phyloP scores from a whole-genome alignment of 2,888 invertebrate species.

The Cryptocheilus praepositus region DNA sequence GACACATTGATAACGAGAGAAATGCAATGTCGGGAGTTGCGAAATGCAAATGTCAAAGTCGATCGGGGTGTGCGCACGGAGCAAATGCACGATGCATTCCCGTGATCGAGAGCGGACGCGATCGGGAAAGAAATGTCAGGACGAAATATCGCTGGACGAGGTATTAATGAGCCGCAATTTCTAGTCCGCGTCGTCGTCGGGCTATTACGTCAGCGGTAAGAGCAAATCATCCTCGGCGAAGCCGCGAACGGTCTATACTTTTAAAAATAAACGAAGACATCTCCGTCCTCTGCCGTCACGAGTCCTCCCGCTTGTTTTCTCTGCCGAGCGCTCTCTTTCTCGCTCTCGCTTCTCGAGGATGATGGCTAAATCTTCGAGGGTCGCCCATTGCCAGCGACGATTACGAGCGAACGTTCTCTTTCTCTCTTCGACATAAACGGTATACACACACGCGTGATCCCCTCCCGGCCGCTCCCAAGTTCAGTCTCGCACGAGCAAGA shows the following conservation, averaged over 20 bases:
- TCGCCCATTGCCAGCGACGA: slow-evolving; percentile 30
- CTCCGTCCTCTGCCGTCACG: slow-evolving; percentile 23
- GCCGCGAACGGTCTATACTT: slow-evolving; percentile 25
- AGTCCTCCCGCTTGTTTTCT: slow-evolving; percentile 16
- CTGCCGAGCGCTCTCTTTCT: slow-evolving; percentile 1
- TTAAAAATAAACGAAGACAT: slow-evolving; percentile 46
- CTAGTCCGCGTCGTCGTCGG: background rate
- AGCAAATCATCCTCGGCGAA: slow-evolving; percentile 19
- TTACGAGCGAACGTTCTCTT: slow-evolving; percentile 24
- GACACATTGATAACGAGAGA: background rate
- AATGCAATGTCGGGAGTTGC: background rate
- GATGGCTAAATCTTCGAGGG: slow-evolving; percentile 3
- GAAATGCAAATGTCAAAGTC: no score
- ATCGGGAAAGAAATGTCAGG: background rate
- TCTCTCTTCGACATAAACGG: background rate
- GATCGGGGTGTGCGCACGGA: no score
- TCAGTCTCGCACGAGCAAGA: slow-evolving; percentile 34
- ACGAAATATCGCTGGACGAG: background rate
- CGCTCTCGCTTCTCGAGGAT: slow-evolving; percentile 7
- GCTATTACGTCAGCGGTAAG: slow-evolving; percentile 23
- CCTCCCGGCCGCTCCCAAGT: slow-evolving; percentile 28
- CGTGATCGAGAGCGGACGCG: background rate
- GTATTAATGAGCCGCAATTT: slow-evolving; percentile 1
- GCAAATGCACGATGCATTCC: background rate
- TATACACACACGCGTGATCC: background rate